Evolutionary conservation across 2,888 invertebrate species (phyloP).

Genomic region (Platypus cylindrus): DNA sequence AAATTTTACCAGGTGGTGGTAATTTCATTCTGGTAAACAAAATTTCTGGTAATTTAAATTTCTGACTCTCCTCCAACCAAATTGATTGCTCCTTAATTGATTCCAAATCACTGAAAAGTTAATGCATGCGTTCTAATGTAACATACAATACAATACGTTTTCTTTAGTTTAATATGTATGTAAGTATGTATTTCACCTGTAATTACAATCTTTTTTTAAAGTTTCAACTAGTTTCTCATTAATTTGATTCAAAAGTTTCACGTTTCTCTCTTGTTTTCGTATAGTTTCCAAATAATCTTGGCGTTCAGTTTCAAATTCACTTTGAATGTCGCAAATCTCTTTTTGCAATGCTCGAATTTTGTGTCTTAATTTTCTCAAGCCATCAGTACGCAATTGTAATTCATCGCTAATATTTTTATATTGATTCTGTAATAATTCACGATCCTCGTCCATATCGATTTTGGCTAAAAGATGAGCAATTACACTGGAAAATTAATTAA

Average conservation of each 20-base stretch:
- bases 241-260: conserved; percentile 54
- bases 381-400: conserved; percentile 55
- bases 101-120: conserved; percentile 49
- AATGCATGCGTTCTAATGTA: background rate
- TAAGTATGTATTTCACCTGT: conserved; percentile 36
- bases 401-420: conserved; percentile 71
- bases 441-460: conserved; percentile 54
- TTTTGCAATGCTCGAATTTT: conserved; percentile 54
- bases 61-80: conserved; percentile 64
- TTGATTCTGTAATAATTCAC: conserved; percentile 55
- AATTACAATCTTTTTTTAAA: conserved; percentile 60
- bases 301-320: conserved; percentile 69
- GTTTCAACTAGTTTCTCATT: conserved; percentile 53
- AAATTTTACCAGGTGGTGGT: conserved; percentile 46
- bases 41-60: conserved; percentile 59
- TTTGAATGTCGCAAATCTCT: conserved; percentile 64
- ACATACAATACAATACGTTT: background rate
- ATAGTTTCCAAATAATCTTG: conserved; percentile 77
- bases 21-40: conserved; percentile 50
- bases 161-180: background rate
- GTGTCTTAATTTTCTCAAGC: conserved; percentile 49
- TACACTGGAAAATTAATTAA: conserved; percentile 30
- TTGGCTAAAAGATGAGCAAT: conserved; percentile 45
- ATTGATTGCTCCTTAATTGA: conserved; percentile 50
- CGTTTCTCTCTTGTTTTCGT: conserved; percentile 54